phyloP scores from a whole-genome alignment of 2,113 vertebrate genomes.

The Oryzias celebensis region DNA sequence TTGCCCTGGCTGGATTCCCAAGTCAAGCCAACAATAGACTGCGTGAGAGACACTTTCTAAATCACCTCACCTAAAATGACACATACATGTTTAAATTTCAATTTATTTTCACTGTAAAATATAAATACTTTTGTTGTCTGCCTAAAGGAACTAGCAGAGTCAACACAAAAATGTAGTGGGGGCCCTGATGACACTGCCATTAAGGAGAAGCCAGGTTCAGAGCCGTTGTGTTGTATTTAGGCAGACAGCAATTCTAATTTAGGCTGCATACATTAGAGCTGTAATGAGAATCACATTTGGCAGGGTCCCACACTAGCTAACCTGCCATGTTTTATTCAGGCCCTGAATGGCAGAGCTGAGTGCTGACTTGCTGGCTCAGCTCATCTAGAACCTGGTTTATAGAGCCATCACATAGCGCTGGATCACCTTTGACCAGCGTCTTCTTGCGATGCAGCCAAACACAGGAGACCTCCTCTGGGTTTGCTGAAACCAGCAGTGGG shows the following conservation, averaged over 20 bases:
- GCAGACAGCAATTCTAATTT: slow-evolving; percentile 77
- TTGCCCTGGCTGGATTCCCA: slow-evolving; percentile 58
- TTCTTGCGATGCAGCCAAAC: slow-evolving; percentile 70
- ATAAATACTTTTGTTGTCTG: slow-evolving; percentile 26
- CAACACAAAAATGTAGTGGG: slow-evolving; percentile 36
- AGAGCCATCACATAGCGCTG: slow-evolving; percentile 62
- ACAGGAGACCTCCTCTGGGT: slow-evolving; percentile 75
- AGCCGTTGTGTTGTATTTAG: slow-evolving; percentile 70
- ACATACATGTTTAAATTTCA: slow-evolving; percentile 13
- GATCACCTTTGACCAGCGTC: slow-evolving; percentile 76
- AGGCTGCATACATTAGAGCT: slow-evolving; percentile 77
- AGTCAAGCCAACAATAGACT: slow-evolving; percentile 57
- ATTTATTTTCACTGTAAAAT: slow-evolving; percentile 30
- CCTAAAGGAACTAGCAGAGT: slow-evolving; percentile 37
- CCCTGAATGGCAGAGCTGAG: slow-evolving; percentile 72
- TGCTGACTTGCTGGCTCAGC: slow-evolving; percentile 74
- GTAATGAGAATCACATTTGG: slow-evolving; percentile 79
- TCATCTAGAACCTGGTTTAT: slow-evolving; percentile 68
- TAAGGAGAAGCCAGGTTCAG: slow-evolving; percentile 61
- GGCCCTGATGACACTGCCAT: slow-evolving; percentile 54
- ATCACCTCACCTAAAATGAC: slow-evolving; percentile 31
- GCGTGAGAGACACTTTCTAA: slow-evolving; percentile 39
- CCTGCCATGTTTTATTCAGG: slow-evolving; percentile 78
- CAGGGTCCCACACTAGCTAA: slow-evolving; percentile 70
- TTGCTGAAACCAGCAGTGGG: slow-evolving; percentile 74